Percentiles rank a stretch among this genome's conserved stretches.
phyloP scores from a whole-genome alignment of 2,888 invertebrate genomes.

The Proisotoma minuta region DNA sequence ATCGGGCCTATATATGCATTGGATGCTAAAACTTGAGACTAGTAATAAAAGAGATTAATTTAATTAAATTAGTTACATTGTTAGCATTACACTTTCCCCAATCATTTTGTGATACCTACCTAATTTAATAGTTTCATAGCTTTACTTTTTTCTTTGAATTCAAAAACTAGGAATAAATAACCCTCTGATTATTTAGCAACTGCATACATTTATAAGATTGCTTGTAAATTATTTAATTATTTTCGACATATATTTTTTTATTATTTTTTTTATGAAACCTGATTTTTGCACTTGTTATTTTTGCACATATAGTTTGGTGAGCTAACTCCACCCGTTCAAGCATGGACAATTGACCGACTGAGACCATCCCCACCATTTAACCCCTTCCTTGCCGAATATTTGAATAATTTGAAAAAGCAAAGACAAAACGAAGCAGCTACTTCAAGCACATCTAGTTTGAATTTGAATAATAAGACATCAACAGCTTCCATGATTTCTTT shows the following conservation, averaged over 20 bases:
- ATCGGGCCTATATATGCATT: conserved; percentile 31
- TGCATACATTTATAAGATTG: too few species aligned
- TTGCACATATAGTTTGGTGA: conserved; percentile 34
- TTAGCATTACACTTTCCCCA: too few species aligned
- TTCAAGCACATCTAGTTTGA: background rate
- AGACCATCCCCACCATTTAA: conserved; percentile 54
- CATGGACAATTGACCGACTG: conserved; percentile 54
- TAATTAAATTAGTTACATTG: conserved; percentile 5
- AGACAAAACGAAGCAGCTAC: background rate
- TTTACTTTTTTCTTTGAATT: background rate
- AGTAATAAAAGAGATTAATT: conserved; percentile 4
- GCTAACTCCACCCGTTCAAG: conserved; percentile 45
- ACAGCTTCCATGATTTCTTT: conserved; percentile 2
- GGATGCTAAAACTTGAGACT: conserved; percentile 30
- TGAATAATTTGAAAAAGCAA: conserved; percentile 13
- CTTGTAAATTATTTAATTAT: too few species aligned
- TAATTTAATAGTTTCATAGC: too few species aligned
- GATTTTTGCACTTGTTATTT: conserved; percentile 14
- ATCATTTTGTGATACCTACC: too few species aligned
- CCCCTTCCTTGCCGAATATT: conserved; percentile 49
- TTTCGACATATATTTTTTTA: conserved; percentile 5
- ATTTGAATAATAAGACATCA: background rate
- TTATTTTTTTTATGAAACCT: conserved; percentile 8
- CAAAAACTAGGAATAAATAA: background rate
- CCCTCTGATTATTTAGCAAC: too few species aligned